phyloP scores from a whole-genome alignment of 2,797 vertebrate genomes.

The Coranthus polyacanthus region DNA sequence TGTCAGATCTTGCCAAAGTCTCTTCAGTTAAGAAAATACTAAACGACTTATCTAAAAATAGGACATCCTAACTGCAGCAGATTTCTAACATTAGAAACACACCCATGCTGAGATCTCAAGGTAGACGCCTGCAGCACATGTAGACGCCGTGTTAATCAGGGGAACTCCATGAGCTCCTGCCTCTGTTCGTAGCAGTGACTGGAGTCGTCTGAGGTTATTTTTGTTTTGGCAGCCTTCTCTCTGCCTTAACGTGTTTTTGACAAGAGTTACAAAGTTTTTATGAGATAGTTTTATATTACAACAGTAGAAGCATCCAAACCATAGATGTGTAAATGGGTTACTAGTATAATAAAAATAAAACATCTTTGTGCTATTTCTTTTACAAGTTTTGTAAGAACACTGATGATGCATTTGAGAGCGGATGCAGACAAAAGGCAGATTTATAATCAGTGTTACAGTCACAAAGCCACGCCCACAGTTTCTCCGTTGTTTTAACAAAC shows the following conservation, averaged over 20 bases:
- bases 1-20: conserved; percentile 42
- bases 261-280: conserved; percentile 2
- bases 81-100: conserved; percentile 23
- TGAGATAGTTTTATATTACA: not conserved
- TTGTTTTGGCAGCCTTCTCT: not conserved
- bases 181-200: not conserved
- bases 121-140: conserved; percentile 23
- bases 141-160: conserved; percentile 24
- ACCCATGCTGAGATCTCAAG: conserved; percentile 20
- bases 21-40: conserved; percentile 43
- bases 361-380: too few relatives aligned
- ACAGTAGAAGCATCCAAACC: not conserved
- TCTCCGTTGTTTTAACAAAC: too few relatives aligned
- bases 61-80: not conserved
- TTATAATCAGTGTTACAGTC: too few relatives aligned
- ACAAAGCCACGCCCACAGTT: too few relatives aligned
- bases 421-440: too few relatives aligned
- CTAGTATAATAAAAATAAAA: too few relatives aligned
- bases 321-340: too few relatives aligned
- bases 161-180: conserved; percentile 6
- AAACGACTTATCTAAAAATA: conserved; percentile 55
- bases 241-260: not conserved
- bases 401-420: too few relatives aligned
- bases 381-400: too few relatives aligned
- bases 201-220: conserved; percentile 14